A percentile compares a stretch with the other conserved stretches of the same genome.
phyloP scores from a whole-genome alignment of 2,113 vertebrate species.

The Callocephalon fimbriatum region DNA sequence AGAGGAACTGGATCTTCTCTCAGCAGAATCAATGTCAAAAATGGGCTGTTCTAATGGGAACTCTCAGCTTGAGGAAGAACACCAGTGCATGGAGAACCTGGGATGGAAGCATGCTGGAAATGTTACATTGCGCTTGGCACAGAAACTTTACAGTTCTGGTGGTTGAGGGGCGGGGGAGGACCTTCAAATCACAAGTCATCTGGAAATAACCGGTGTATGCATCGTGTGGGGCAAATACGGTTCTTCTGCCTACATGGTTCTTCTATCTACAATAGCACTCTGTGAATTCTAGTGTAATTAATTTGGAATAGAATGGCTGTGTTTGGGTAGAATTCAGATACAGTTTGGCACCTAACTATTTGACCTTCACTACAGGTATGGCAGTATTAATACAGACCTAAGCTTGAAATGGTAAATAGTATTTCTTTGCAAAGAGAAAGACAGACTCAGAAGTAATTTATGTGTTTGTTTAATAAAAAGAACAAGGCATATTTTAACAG shows the following conservation, averaged over 20 bases:
- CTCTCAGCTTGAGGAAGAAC: not conserved
- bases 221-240: not conserved
- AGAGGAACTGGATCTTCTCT: not conserved
- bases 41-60: not conserved
- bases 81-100: fast-evolving
- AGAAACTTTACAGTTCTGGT: not conserved
- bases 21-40: not conserved
- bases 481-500: constrained; percentile 10
- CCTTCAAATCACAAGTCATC: fast-evolving
- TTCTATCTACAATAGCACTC: not conserved
- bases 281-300: not conserved
- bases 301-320: not conserved
- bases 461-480: not conserved
- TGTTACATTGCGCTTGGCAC: fast-evolving
- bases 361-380: not conserved
- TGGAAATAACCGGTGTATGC: not conserved
- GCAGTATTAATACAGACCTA: not conserved
- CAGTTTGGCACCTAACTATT: not conserved
- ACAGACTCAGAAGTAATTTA: not conserved
- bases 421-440: not conserved
- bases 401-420: not conserved
- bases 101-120: fast-evolving
- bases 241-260: not conserved
- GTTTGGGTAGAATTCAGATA: not conserved
- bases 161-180: fast-evolving